phyloP scores from a whole-genome alignment of 2,888 invertebrate genomes.

The Phaonia tiefii region DNA sequence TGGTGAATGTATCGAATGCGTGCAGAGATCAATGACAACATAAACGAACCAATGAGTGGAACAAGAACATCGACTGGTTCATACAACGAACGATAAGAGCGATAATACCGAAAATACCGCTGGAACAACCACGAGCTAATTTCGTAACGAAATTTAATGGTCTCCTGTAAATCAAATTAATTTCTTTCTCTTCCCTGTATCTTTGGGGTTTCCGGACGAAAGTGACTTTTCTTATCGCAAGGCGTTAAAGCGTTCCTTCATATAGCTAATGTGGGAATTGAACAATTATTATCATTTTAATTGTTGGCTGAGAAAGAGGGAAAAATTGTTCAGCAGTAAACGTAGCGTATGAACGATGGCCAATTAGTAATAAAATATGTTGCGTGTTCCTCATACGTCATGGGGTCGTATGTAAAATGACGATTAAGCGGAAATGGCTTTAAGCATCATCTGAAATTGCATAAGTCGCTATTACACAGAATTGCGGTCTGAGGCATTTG shows the following conservation, averaged over 20 bases:
- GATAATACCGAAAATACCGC: too few relatives aligned
- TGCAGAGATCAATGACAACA: constrained; percentile 29
- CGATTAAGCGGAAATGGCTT: too few relatives aligned
- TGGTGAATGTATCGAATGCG: not conserved
- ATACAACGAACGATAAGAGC: too few relatives aligned
- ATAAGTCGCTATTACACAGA: too few relatives aligned
- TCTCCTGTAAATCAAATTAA: constrained; percentile 27
- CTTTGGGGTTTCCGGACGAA: not conserved
- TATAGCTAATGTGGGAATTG: not conserved
- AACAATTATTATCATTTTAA: constrained; percentile 8
- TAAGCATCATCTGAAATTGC: too few relatives aligned
- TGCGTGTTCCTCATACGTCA: too few relatives aligned
- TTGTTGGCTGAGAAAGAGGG: not conserved
- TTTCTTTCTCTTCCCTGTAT: not conserved
- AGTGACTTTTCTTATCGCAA: constrained; percentile 24
- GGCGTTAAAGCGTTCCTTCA: not conserved
- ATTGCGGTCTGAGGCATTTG: too few relatives aligned
- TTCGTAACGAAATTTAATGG: constrained; percentile 12
- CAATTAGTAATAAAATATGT: constrained; percentile 1
- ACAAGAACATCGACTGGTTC: not conserved
- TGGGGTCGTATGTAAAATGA: too few relatives aligned
- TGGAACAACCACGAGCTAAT: constrained; percentile 16
- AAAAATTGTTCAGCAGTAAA: too few relatives aligned
- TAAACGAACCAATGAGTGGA: not conserved
- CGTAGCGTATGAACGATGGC: not conserved